A percentile compares a stretch with the other conserved stretches of the same genome.
These are phyloP conservation scores for Phymastichus coffea DNA, from an alignment of 1,140 invertebrate species.

Conservation along the genomic window DNA sequence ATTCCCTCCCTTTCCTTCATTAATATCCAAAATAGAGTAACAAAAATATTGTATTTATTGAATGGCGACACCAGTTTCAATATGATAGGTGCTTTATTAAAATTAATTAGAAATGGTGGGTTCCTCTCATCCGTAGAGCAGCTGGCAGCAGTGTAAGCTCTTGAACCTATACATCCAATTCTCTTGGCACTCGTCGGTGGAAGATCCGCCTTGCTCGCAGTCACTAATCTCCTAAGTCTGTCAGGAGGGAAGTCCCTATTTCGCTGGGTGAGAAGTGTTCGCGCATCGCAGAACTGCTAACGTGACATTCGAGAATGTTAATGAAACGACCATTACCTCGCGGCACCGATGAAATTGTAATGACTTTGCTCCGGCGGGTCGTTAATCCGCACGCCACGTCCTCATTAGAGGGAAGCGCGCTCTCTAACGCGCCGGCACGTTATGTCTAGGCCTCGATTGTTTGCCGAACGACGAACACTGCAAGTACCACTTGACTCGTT, in stretches of 20 bases:
- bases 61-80: too few relatives aligned
- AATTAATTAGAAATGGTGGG: too few relatives aligned
- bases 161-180: too few relatives aligned
- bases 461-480: background rate
- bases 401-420: slow-evolving; percentile 17
- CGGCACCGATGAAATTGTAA: slow-evolving; percentile 26
- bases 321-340: slow-evolving; percentile 18
- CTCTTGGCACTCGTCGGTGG: too few relatives aligned
- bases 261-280: background rate
- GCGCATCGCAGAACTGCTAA: background rate
- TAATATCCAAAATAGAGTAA: too few relatives aligned
- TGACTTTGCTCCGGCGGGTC: background rate
- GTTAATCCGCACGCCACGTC: slow-evolving; percentile 10
- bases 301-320: slow-evolving; percentile 21
- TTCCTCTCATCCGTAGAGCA: too few relatives aligned
- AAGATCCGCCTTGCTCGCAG: background rate
- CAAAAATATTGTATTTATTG: too few relatives aligned
- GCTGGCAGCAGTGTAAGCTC: too few relatives aligned
- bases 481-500: slow-evolving; percentile 4
- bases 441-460: slow-evolving; percentile 5
- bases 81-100: too few relatives aligned
- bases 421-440: background rate
- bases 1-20: too few relatives aligned
- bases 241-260: background rate
- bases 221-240: slow-evolving; percentile 1